Evolutionary conservation across 2,888 invertebrate species (phyloP).

Genomic region (Embidobia sp.): DNA sequence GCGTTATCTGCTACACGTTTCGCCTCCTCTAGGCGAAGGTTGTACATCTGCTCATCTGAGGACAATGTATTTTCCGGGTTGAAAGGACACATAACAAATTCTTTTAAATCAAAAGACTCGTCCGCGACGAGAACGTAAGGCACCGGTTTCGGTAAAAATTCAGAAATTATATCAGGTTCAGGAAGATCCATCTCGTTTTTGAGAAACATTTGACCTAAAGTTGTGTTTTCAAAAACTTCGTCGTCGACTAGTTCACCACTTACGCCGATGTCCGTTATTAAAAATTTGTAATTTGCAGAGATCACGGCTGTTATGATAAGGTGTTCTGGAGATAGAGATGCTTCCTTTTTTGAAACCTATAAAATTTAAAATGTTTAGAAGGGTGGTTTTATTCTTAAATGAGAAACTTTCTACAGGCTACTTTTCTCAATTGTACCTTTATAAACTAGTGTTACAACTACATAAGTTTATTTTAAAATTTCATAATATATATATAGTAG

Average conservation of each 20-base stretch:
- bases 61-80: neutral
- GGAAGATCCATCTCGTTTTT: constrained; percentile 21
- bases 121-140: constrained; percentile 10
- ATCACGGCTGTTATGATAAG: constrained; percentile 16
- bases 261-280: constrained; percentile 13
- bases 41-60: constrained; percentile 11
- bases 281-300: constrained; percentile 15
- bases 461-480: no score
- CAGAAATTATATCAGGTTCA: neutral
- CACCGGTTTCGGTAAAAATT: neutral
- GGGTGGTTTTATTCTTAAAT: no score
- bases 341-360: neutral
- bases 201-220: constrained; percentile 12
- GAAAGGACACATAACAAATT: constrained; percentile 10
- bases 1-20: constrained; percentile 21
- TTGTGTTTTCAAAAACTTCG: constrained; percentile 23
- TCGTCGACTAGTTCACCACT: constrained; percentile 11
- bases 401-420: no score
- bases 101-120: constrained; percentile 8
- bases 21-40: constrained; percentile 2
- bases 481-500: no score
- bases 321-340: neutral
- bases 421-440: no score
- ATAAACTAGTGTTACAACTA: no score
- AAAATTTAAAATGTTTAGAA: no score